These are phyloP conservation scores for Agrypnus murinus DNA, from an alignment of 2,888 invertebrate species.

Conservation along the genomic window DNA sequence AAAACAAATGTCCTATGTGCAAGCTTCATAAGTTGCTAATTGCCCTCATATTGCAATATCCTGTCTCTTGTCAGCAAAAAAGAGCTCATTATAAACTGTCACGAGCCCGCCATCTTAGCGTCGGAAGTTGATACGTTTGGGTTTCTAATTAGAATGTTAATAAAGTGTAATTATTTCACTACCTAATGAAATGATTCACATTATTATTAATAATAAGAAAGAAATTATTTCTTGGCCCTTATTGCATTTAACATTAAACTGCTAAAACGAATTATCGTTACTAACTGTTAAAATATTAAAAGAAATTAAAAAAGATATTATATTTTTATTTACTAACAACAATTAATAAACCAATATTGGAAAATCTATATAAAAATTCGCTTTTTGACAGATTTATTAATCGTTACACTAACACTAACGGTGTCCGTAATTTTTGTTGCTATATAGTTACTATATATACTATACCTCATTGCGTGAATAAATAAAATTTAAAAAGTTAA, in stretches of 20 bases:
- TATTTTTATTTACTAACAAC: too few species aligned
- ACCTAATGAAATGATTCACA: conserved; percentile 33
- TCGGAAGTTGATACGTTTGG: conserved; percentile 43
- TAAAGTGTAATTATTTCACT: conserved; percentile 33
- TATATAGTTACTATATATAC: too few species aligned
- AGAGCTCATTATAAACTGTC: conserved; percentile 50
- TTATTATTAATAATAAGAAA: conserved; percentile 34
- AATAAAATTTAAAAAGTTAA: too few species aligned
- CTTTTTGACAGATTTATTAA: too few species aligned
- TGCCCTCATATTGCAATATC: conserved; percentile 56
- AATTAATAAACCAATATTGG: too few species aligned
- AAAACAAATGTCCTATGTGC: conserved; percentile 51
- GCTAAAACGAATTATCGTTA: conserved; percentile 7
- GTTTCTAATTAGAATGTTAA: conserved; percentile 42
- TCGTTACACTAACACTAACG: too few species aligned
- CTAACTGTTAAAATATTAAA: too few species aligned
- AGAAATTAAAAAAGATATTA: too few species aligned
- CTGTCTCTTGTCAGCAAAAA: conserved; percentile 46
- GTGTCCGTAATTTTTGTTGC: too few species aligned
- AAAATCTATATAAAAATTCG: too few species aligned
- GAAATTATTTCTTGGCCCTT: conserved; percentile 16
- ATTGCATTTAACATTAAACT: conserved; percentile 24
- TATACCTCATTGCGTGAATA: too few species aligned
- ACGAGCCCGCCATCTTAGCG: conserved; percentile 43
- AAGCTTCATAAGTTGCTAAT: conserved; percentile 53